Conservation (phyloP, 1,140 invertebrate genomes). For the Hesperophylax magnus region DNA sequence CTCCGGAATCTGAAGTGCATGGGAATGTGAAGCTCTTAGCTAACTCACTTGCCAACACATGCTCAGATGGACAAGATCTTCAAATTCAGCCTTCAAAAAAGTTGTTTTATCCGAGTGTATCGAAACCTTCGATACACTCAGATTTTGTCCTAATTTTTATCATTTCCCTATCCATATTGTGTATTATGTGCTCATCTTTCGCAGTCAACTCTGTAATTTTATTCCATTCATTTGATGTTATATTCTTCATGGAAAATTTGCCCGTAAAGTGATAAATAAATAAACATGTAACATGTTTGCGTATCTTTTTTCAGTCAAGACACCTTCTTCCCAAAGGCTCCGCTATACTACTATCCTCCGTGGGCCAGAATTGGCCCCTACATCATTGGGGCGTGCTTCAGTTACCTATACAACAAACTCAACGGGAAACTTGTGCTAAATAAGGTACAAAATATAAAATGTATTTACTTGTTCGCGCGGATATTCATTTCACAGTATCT, state of each 20-base stretch:
- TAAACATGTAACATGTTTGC: background rate
- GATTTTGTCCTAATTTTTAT: too few relatives aligned
- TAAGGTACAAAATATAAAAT: background rate
- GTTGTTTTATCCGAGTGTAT: too few relatives aligned
- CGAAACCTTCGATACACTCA: too few relatives aligned
- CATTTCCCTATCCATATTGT: too few relatives aligned
- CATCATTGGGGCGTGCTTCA: conserved; percentile 68
- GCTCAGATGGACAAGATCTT: background rate
- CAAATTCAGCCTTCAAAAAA: too few relatives aligned
- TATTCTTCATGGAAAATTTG: background rate
- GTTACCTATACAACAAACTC: conserved; percentile 59
- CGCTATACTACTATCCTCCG: conserved; percentile 67
- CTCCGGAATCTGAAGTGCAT: too few relatives aligned
- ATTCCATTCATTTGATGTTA: too few relatives aligned
- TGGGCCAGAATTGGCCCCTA: conserved; percentile 71
- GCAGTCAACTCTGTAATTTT: too few relatives aligned
- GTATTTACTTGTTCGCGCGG: background rate
- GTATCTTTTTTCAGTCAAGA: conserved; percentile 58
- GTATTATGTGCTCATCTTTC: too few relatives aligned
- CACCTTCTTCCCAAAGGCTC: conserved; percentile 62
- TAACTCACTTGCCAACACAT: too few relatives aligned
- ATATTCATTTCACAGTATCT: too few relatives aligned
- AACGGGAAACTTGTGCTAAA: conserved; percentile 14
- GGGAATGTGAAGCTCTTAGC: too few relatives aligned
- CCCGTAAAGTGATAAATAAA: background rate